Evolutionary conservation across 2,113 vertebrate genomes (phyloP).

Genomic region (Ceyx margarethae): DNA sequence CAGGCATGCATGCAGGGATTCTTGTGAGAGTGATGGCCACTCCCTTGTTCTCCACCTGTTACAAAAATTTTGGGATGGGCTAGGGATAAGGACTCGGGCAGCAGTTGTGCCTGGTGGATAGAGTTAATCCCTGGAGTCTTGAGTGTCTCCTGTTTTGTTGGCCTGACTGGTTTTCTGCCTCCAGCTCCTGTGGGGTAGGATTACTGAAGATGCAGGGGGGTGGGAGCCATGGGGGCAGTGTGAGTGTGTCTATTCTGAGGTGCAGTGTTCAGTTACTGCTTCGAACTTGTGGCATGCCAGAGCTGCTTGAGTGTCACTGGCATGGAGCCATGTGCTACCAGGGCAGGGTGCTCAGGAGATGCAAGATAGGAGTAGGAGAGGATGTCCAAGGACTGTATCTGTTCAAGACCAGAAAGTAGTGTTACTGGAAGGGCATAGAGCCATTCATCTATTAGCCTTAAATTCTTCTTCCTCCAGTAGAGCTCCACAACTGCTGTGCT

Average conservation of each 20-base stretch:
- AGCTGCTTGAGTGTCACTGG: not conserved
- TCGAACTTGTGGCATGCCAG: not conserved
- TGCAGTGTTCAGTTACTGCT: conserved; percentile 31
- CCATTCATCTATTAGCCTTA: not conserved
- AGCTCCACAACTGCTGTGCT: not conserved
- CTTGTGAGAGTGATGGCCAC: not conserved
- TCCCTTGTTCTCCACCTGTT: conserved; percentile 48
- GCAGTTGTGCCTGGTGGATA: conserved; percentile 21
- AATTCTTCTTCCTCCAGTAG: not conserved
- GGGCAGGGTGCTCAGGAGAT: not conserved
- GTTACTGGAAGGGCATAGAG: not conserved
- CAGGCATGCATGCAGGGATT: not conserved
- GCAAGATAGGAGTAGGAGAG: not conserved
- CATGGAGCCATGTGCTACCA: not conserved
- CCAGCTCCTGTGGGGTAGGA: conserved; percentile 25
- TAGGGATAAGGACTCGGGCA: not conserved
- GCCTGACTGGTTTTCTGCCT: not conserved
- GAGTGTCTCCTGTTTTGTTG: conserved; percentile 35
- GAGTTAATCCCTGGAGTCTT: conserved; percentile 50
- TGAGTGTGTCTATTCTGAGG: conserved; percentile 58
- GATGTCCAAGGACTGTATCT: not conserved
- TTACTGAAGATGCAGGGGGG: conserved; percentile 39
- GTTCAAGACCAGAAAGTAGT: not conserved
- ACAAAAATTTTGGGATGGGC: not conserved
- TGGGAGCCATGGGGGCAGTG: not conserved